A percentile compares a stretch with the other conserved stretches of the same genome.
phyloP scores from a whole-genome alignment of 2,113 vertebrate genomes.

The Collichthys lucidus region DNA sequence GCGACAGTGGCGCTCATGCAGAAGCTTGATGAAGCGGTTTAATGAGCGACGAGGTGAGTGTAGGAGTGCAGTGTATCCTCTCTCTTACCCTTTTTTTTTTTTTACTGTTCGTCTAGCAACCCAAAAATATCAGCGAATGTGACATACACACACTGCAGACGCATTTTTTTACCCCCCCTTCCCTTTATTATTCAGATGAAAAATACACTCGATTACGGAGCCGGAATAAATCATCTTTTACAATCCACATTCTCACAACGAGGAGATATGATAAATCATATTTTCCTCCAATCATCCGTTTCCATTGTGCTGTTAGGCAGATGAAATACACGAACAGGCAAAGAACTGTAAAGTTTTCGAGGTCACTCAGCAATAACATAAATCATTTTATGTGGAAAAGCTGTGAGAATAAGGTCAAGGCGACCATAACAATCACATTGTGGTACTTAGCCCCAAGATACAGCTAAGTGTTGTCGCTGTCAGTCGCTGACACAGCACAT shows the following conservation, averaged over 20 bases:
- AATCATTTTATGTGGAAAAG: slow-evolving; percentile 83
- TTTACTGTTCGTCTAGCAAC: not conserved
- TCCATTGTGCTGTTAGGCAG: slow-evolving; percentile 41
- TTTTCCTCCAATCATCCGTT: slow-evolving; percentile 42
- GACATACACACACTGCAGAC: slow-evolving; percentile 1
- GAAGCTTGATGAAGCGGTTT: slow-evolving; percentile 2
- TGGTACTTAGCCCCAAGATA: slow-evolving; percentile 74
- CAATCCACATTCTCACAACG: slow-evolving; percentile 41
- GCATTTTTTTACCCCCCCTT: not conserved
- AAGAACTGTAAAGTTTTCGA: slow-evolving; percentile 73
- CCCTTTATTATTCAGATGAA: slow-evolving; percentile 32
- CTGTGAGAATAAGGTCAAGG: slow-evolving; percentile 81
- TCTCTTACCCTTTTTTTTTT: not conserved
- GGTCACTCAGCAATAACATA: slow-evolving; percentile 80
- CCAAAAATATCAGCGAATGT: slow-evolving; percentile 24
- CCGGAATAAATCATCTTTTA: slow-evolving; percentile 50
- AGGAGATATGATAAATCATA: slow-evolving; percentile 59
- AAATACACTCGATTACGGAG: slow-evolving; percentile 34
- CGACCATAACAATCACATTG: slow-evolving; percentile 78
- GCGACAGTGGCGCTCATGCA: not conserved
- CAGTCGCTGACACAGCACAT: slow-evolving; percentile 81
- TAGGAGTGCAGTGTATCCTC: not conserved
- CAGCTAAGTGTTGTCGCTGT: slow-evolving; percentile 75
- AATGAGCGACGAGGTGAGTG: not conserved
- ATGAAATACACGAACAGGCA: slow-evolving; percentile 66